These are phyloP conservation scores for Clavelina lepadiformis DNA, from an alignment of 23 tunicate species.

Conservation along the genomic window DNA sequence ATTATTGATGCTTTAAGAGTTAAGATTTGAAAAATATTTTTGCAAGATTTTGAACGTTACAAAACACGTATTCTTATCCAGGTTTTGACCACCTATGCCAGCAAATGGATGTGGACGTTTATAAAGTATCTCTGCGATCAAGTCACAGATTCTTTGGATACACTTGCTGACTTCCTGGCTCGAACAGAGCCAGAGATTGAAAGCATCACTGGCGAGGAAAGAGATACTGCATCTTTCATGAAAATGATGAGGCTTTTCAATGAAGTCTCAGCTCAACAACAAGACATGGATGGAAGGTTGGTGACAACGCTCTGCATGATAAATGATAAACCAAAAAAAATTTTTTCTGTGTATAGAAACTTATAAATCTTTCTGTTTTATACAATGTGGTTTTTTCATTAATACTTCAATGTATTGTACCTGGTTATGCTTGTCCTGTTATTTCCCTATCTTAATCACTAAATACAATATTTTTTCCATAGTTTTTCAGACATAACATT, in stretches of 20 bases:
- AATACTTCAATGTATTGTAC: too few species aligned
- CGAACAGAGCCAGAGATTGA: conserved; percentile 96
- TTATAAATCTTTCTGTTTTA: too few species aligned
- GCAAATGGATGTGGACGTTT: conserved; percentile 98
- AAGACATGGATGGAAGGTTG: conserved; percentile 93
- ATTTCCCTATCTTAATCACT: too few species aligned
- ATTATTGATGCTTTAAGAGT: too few species aligned
- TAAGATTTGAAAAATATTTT: too few species aligned
- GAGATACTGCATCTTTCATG: conserved; percentile 91
- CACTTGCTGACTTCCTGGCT: conserved; percentile 80
- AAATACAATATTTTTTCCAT: too few species aligned
- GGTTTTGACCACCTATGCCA: conserved; percentile 91
- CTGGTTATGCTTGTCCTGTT: too few species aligned
- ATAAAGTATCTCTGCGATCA: conserved; percentile 79
- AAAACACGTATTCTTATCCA: conserved; percentile 4
- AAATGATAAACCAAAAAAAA: too few species aligned
- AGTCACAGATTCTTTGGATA: conserved; percentile 75
- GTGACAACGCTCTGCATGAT: too few species aligned
- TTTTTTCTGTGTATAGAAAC: too few species aligned
- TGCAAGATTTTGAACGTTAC: neutral
- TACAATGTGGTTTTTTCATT: too few species aligned
- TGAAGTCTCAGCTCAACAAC: conserved; percentile 87
- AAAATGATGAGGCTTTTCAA: conserved; percentile 97
- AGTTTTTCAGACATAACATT: too few species aligned
- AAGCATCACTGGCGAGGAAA: conserved; percentile 88